A percentile compares a stretch with the other conserved stretches of the same genome.
Evolutionary conservation across 2,888 invertebrate species (phyloP).

Genomic region (Microplitis deprimator): DNA sequence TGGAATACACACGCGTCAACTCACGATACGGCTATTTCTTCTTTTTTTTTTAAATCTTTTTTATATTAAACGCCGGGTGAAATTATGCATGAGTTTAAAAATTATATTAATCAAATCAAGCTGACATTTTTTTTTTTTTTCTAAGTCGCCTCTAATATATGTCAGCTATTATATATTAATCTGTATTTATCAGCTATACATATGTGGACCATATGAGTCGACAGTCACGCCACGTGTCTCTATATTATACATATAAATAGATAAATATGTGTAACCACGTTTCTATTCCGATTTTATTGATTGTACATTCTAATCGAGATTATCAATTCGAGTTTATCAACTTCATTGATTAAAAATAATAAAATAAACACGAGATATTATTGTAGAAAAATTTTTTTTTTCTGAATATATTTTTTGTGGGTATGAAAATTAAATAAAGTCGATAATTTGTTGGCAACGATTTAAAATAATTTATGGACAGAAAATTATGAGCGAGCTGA

Average conservation of each 20-base stretch:
- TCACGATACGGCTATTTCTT: not conserved
- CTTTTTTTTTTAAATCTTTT: not conserved
- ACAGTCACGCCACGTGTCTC: not conserved
- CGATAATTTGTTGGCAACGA: not conserved
- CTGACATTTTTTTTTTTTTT: conserved; percentile 1
- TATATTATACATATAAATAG: not conserved
- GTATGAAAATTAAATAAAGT: not conserved
- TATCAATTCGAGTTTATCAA: not conserved
- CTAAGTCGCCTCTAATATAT: not conserved
- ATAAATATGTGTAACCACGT: not conserved
- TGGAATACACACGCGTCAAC: conserved; percentile 6
- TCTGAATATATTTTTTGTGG: no score
- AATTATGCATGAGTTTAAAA: conserved; percentile 9
- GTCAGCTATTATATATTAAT: not conserved
- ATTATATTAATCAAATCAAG: conserved; percentile 27
- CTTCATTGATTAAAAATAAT: not conserved
- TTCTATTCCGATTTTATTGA: not conserved
- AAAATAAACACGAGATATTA: no score
- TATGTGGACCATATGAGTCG: not conserved
- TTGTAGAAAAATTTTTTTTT: no score
- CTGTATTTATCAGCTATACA: not conserved
- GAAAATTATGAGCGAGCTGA: not conserved
- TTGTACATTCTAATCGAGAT: not conserved
- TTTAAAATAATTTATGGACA: not conserved
- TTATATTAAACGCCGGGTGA: not conserved